Evolutionary conservation across 2,113 vertebrate genomes (phyloP), one percentile per base, ranked within the genome.

Genomic region (Tragelaphus buxtoni): DNA sequence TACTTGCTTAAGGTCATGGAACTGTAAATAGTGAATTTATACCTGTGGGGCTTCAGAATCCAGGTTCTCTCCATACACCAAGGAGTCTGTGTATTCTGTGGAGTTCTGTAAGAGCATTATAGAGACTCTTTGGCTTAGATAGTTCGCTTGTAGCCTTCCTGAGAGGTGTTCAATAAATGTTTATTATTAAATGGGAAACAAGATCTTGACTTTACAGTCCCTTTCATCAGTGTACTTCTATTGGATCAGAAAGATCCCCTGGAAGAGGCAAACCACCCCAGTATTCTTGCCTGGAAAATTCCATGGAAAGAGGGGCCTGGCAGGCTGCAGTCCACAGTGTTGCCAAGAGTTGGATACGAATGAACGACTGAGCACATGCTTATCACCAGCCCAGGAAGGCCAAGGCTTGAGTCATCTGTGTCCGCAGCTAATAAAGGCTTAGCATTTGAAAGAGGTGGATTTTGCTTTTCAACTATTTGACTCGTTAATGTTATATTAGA

Each of bases 401-500:
- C 56, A 84, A 35, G 11, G 39, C 30, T 82, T 4, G 4, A 65
- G 55, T 60, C 51, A 12, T 76, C 28, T 96, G 60, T 69, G 17
- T 82, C 63, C 26, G 28, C 3, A 49, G 45, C 60, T 17, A 83
- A 26, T 28, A 74, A 77, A 77, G 49, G 42, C 22, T 92, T 56
- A 95, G 63, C 60, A 53, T 84, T 82, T 79, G 55, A 28, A 83
- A 91, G 53, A 95, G 28, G 39, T 84, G 45, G 47, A 63, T 58
- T 93, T 86, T 94, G 28, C 61, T 94, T 88, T 83, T 79, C 14
- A 77, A 80, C 87, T 32, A 32, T 60, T 88, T 84, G 81, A 7
- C 76, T 94, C 45, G 30, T 96, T 93, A 95, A 88, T 94, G 85
- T 90, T 95, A 91, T 90, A 69, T 58, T 53, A 80, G 49, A 81